A percentile compares a stretch with the other conserved stretches of the same genome.
These are phyloP conservation scores for Morelia viridis DNA, from an alignment of 2,797 vertebrate species.

Conservation along the genomic window DNA sequence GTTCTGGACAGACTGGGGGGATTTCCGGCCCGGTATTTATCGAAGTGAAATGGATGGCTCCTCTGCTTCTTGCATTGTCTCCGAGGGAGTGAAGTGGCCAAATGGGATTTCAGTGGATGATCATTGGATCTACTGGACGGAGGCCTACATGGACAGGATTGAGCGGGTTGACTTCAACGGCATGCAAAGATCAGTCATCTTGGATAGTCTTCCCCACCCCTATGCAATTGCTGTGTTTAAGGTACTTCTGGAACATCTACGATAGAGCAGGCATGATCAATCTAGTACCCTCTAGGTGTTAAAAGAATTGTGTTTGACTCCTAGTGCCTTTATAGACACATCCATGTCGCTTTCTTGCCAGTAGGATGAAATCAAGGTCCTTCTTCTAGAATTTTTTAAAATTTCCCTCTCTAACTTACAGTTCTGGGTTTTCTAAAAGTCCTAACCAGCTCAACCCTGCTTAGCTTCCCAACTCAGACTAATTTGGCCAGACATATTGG, in stretches of 20 bases:
- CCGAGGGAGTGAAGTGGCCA: conserved; percentile 92
- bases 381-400: neutral
- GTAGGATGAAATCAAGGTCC: neutral
- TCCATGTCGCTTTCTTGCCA: neutral
- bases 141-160: conserved; percentile 94
- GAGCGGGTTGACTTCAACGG: conserved; percentile 88
- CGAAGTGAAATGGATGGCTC: conserved; percentile 92
- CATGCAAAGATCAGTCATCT: conserved; percentile 83
- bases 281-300: neutral
- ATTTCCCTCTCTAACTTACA: neutral
- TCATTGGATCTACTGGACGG: conserved; percentile 96
- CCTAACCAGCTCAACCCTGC: neutral
- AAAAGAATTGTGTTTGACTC: neutral
- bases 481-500: neutral
- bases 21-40: conserved; percentile 87
- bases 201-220: conserved; percentile 93
- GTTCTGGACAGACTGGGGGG: conserved; percentile 99
- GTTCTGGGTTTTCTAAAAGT: neutral
- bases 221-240: conserved; percentile 97
- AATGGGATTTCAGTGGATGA: conserved; percentile 93
- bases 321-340: neutral
- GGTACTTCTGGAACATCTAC: conserved; percentile 65
- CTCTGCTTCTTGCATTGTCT: conserved; percentile 79
- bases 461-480: neutral
- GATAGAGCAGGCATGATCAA: neutral